Base-by-base conservation (phyloP, 2,797 vertebrate species). In the Geotrypetes seraphini region DNA sequence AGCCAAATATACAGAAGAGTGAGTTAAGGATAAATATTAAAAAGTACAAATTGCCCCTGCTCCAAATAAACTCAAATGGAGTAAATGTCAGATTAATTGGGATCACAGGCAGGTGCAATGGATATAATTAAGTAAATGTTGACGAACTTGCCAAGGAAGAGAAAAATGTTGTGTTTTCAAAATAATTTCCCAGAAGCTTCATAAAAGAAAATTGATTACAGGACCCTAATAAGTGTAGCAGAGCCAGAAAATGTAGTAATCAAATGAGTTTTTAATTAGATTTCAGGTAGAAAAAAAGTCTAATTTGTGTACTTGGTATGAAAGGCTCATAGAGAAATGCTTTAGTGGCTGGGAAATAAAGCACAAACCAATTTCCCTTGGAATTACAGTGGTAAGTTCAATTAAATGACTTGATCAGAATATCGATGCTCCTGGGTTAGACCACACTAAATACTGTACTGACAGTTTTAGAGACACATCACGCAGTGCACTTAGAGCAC, bases 181-280 rank as follows among this genome's bases (percentile, higher is more conserved):
- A 79, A 79, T 85, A 60, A 86, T 91, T 88, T 79, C 83, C 87
- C 79, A 84, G 78, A 71, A 73, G 70, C 64, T 77, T 70, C 75
- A 77, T 82, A 84, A 85, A 87, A 83, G 68, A 73, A 79, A 77
- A 79, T 77, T 78, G 76, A 83, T 83, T 72, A 70, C 63, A 52
- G 46, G 63, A 76, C 78, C 71, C 75, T 70, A 78, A 68, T 79
- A 77, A 79, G 73, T 78, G 75, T 78, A 77, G 74, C 66, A 51
- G 66, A 69, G 56, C 60, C 64, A 83, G 75, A 73, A 70, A n/a
- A 75, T 72, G 75, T 57, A 77, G 67, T 74, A 79, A 78, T 79
- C 74, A 82, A 81, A 83, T 73, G 65, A 79, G 71, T 43, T 83
- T 80, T 81, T 83, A 81, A 84, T 83, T 82, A 82, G 63, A 79